Conservation (phyloP, 2,113 vertebrate genomes). For the Microcebus jonahi region DNA sequence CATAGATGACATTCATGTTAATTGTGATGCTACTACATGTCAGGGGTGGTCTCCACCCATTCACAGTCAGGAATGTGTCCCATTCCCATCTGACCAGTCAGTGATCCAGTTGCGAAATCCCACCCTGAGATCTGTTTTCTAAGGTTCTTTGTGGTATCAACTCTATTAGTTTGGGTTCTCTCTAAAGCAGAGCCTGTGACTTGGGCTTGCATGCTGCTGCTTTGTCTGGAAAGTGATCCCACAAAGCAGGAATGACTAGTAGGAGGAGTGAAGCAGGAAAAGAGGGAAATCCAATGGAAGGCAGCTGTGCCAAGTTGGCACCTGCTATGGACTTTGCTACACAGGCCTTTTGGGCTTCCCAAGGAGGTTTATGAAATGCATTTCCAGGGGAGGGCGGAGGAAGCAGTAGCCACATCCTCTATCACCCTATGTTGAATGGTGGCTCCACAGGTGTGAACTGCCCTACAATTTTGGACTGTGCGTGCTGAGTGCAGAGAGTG, state of each 20-base stretch:
- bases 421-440: not conserved
- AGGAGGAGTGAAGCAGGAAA: not conserved
- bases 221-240: not conserved
- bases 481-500: accelerated
- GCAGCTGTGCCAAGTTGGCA: not conserved
- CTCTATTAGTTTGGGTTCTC: too few species aligned
- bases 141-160: not conserved
- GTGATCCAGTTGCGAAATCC: not conserved
- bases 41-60: not conserved
- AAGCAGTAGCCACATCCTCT: too few species aligned
- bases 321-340: too few species aligned
- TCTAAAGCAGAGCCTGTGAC: not conserved
- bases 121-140: not conserved
- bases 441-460: not conserved
- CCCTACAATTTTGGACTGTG: not conserved
- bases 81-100: not conserved
- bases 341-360: not conserved
- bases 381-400: not conserved
- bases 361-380: not conserved
- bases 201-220: not conserved
- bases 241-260: not conserved
- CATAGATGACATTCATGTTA: not conserved
- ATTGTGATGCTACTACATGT: not conserved
- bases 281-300: not conserved
- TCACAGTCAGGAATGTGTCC: not conserved